Evolutionary conservation across 2,113 vertebrate genomes (phyloP).

Genomic region (Tapirus terrestris): DNA sequence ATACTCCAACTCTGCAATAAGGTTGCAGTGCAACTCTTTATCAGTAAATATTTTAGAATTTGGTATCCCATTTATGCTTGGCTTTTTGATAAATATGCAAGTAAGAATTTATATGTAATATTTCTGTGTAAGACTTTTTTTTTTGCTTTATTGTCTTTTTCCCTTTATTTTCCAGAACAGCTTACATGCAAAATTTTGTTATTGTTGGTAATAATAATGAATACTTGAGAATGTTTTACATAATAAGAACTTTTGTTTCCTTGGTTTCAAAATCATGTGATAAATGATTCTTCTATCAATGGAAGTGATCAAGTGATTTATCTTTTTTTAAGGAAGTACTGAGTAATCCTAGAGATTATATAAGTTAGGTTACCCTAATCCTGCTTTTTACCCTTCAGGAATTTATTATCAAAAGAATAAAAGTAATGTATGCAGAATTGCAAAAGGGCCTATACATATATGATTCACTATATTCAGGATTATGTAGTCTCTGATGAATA

Average conservation of each 20-base stretch:
- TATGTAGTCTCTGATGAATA: not conserved
- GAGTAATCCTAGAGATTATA: not conserved
- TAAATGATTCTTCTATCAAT: not conserved
- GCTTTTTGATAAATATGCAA: not conserved
- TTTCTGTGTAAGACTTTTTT: not conserved
- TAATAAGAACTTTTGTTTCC: not conserved
- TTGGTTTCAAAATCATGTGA: not conserved
- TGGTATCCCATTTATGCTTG: not conserved
- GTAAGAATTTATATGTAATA: not conserved
- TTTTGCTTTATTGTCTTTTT: not conserved
- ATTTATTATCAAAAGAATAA: not conserved
- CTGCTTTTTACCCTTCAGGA: not conserved
- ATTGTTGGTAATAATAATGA: not conserved
- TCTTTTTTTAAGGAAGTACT: not conserved
- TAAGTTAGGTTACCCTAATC: not conserved
- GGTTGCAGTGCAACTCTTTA: not conserved
- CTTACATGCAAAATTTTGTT: not conserved
- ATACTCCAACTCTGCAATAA: not conserved
- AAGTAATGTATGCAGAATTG: not conserved
- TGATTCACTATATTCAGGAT: not conserved
- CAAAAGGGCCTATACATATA: not conserved
- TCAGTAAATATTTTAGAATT: not conserved
- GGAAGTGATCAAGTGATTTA: not conserved
- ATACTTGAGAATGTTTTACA: not conserved
- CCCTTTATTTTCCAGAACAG: not conserved